Evolutionary conservation across 1,140 invertebrate species (phyloP), one percentile per base, ranked within the genome.

Genomic region (Zophobas atratus): DNA sequence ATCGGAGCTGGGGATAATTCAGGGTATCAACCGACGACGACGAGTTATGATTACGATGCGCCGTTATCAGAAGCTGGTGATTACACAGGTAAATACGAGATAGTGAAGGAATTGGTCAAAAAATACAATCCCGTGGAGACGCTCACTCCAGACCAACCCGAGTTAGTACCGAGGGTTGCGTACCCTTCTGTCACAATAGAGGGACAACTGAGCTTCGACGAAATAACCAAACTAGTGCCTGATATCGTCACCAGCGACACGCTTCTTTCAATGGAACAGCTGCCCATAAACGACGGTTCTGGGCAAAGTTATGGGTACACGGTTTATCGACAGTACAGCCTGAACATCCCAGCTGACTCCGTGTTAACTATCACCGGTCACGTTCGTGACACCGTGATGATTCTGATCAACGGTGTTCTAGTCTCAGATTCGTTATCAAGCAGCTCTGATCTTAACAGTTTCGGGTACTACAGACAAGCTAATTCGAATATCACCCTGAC

Each of bases 241-340:
- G 48, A 78, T 6, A 84, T 46, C 74, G 80, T 81, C 32, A 43
- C 39, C 1, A 39, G 32, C 2, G 33, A 57, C 6, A 35, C 77
- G 6, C 74, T 83, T 6, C 70, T 87, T 1, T 80, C 85, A 39
- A 92, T 92, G 91, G 91, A 92, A 83, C 82, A 86, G 57, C 82
- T 91, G 34, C 82, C 86, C n/a, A 87, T 90, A n/a, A 88, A 89
- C 77, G 85, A 87, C 46, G 84, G 84, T 6, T 86, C 83, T 80
- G 90, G 90, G 0, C 90, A 92, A 83, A 87, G 87, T 70, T 90
- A 89, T 81, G 91, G 91, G 0, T 91, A 88, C 77, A 87, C 90
- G 71, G 60, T 90, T 20, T 90, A 91, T 78, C 87, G 77, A 3
- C 87, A 85, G 63, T 71, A 82, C 4, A 73, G 77, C 89, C 4